phyloP scores from a whole-genome alignment of 2,113 vertebrate genomes.

The Entomyzon cyanotis region DNA sequence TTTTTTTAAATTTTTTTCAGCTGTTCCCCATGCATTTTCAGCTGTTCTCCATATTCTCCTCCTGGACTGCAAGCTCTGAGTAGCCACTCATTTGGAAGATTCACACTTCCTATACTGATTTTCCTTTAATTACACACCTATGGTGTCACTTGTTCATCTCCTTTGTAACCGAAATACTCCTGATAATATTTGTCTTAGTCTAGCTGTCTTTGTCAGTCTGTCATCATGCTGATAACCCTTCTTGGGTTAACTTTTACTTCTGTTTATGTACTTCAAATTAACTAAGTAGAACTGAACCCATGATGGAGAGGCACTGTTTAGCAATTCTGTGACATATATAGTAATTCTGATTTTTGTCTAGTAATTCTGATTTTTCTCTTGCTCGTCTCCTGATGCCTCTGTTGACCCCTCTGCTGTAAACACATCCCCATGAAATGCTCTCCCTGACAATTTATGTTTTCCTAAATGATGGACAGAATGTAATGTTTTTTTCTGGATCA shows the following conservation, averaged over 20 bases:
- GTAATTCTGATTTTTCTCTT: too few relatives aligned
- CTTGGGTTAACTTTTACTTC: not conserved
- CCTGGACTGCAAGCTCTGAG: not conserved
- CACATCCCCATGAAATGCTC: not conserved
- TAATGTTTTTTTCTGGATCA: rapidly evolving
- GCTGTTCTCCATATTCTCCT: not conserved
- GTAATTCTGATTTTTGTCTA: not conserved
- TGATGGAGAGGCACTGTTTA: not conserved
- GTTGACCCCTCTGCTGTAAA: not conserved
- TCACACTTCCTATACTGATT: not conserved
- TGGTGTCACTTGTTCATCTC: not conserved
- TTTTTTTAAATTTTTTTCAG: not conserved
- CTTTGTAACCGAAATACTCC: not conserved
- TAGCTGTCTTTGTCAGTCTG: not conserved
- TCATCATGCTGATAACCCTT: not conserved
- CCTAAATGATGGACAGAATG: not conserved
- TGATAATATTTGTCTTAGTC: not conserved
- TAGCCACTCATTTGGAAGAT: not conserved
- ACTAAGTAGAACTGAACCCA: not conserved
- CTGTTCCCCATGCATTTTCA: not conserved
- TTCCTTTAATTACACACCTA: rapidly evolving
- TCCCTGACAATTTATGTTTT: not conserved
- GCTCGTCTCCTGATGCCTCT: not conserved
- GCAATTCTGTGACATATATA: not conserved
- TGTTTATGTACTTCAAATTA: not conserved